These are phyloP conservation scores for Poeciliopsis gracilis DNA, from an alignment of 2,797 vertebrate species.

Conservation along the genomic window DNA sequence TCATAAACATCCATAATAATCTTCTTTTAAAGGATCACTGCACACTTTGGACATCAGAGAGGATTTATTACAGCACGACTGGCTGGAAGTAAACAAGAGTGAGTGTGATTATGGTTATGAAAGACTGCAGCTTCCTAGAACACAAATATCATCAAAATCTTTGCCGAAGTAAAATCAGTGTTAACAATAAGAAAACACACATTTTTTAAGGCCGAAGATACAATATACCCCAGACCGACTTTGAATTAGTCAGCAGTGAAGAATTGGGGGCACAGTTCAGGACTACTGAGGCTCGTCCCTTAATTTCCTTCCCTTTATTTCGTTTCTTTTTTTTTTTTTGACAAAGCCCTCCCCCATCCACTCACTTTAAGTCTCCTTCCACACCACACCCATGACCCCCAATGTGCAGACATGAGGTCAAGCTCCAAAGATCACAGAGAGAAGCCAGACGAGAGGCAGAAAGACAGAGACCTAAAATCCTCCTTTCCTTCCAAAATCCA, in stretches of 20 bases:
- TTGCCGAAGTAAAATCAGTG: neutral
- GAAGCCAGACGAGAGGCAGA: constrained; percentile 71
- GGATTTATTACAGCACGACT: neutral
- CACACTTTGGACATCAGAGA: neutral
- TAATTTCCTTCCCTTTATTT: constrained; percentile 68
- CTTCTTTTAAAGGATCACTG: neutral
- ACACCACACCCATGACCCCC: constrained; percentile 76
- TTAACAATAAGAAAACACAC: constrained; percentile 4
- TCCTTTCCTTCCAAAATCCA: constrained; percentile 71
- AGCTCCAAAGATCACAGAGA: constrained; percentile 86
- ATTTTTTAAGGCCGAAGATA: constrained; percentile 9
- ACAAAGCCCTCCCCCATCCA: constrained; percentile 49
- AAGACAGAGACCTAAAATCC: constrained; percentile 69
- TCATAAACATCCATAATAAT: neutral
- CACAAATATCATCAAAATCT: constrained; percentile 1
- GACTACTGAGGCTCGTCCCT: constrained; percentile 57
- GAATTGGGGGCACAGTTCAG: constrained; percentile 48
- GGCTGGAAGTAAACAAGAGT: neutral
- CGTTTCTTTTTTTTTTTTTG: constrained; percentile 13
- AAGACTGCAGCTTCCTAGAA: neutral
- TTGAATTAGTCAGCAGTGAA: constrained; percentile 31
- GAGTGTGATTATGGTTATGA: neutral
- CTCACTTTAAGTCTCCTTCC: constrained; percentile 64
- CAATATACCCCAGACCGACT: constrained; percentile 18
- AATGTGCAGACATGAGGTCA: constrained; percentile 82